Evolutionary conservation across 2,113 vertebrate genomes (phyloP).

Genomic region (Mirza zaza): DNA sequence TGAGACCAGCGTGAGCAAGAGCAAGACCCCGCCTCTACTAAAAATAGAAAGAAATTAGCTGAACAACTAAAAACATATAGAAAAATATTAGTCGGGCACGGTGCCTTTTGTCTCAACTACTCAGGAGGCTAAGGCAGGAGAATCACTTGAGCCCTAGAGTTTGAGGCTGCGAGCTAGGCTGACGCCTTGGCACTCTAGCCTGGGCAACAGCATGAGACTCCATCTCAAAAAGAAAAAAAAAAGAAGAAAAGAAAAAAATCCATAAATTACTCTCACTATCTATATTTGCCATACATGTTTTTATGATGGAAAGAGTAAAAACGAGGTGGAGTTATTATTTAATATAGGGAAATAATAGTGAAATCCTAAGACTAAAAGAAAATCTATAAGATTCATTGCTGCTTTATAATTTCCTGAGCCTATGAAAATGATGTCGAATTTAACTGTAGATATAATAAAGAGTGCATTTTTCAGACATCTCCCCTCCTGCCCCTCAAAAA

Average conservation of each 20-base stretch:
- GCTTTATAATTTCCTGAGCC: not conserved
- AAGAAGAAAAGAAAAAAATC: not conserved
- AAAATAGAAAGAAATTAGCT: too few relatives aligned
- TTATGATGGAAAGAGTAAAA: not conserved
- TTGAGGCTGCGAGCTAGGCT: too few relatives aligned
- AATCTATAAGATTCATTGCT: not conserved
- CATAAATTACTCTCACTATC: not conserved
- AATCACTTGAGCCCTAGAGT: too few relatives aligned
- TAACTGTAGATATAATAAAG: not conserved
- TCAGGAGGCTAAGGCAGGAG: too few relatives aligned
- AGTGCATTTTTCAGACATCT: not conserved
- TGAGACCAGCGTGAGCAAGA: too few relatives aligned
- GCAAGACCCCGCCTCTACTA: too few relatives aligned
- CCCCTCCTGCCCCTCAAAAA: not conserved
- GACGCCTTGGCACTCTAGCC: too few relatives aligned
- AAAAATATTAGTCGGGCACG: too few relatives aligned
- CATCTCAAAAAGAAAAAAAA: too few relatives aligned
- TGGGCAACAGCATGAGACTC: too few relatives aligned
- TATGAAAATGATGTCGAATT: constrained; percentile 5
- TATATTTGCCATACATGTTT: not conserved
- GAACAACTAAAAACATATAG: too few relatives aligned
- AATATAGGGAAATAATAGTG: not conserved
- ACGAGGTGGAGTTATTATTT: not conserved
- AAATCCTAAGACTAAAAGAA: not conserved
- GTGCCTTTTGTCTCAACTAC: too few relatives aligned